Base-by-base conservation (phyloP, 2,113 vertebrate genomes). In the Jacana jacana region DNA sequence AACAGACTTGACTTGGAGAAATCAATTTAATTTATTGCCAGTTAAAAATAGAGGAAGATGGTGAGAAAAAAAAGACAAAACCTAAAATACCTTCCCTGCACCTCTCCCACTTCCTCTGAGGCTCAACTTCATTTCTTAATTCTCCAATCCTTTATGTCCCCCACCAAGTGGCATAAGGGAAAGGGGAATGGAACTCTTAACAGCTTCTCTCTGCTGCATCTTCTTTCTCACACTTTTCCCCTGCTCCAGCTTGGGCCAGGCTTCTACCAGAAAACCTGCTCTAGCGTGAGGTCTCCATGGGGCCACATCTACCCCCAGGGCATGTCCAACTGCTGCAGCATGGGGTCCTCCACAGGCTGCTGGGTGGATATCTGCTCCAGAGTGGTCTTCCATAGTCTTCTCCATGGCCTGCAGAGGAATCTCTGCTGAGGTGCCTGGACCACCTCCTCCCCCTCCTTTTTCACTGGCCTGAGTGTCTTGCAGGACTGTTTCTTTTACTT, bases 401-500 rank as follows among this genome's bases (percentile, higher is more conserved):
- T 20, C 2, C 27, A 16, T 2, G 4, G 16, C 5, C 57, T 80
- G 48, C 28, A 77, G 24, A 3, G 14, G 3, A 73, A n/a, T 40
- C 10, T 75, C 11, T 57, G 44, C 16, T 51, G 7, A 4, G 5
- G 2, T 2, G 1, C 5, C n/a, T 27, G 27, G 2, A 69, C 8
- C 4, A 44, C 11, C 6, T 39, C 10, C 14, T 61, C 11, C 8
- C 6, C 3, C 10, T 24, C 3, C 16, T 55, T 15, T 10, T 57
- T 35, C 51, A 20, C 10, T 39, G 51, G 23, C 13, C 23, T 75
- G 42, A 8, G 24, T 31, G 7, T 52, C 40, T 46, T 46, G 13
- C 55, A 61, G 2, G 1, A 4, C 7, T 44, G 18, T 37, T n/a
- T 44, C 7, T 58, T 4, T 54, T 16, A 13, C 1, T 0, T 1